Conservation (phyloP, 2,888 invertebrate genomes). For the Zootermopsis nevadensis region DNA sequence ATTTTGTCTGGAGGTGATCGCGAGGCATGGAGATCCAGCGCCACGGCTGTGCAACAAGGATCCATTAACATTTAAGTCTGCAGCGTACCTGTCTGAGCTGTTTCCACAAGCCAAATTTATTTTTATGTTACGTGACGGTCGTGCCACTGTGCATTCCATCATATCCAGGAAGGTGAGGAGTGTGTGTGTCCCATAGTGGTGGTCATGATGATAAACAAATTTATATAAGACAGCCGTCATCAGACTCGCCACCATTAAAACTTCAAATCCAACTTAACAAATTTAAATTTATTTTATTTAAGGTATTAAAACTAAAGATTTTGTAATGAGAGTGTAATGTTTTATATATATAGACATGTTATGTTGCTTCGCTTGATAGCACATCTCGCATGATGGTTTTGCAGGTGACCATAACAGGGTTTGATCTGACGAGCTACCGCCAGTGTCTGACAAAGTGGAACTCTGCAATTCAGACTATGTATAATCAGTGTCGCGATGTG, state of each 20-base stretch:
- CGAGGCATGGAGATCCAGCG: constrained; percentile 95
- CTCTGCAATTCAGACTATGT: constrained; percentile 93
- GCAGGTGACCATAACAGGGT: constrained; percentile 86
- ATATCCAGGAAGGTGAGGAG: constrained; percentile 87
- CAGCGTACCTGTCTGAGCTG: constrained; percentile 91
- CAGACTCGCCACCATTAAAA: no score
- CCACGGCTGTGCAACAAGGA: constrained; percentile 98
- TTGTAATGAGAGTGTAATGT: no score
- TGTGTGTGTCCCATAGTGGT: no score
- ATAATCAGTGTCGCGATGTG: constrained; percentile 88
- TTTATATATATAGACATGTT: no score
- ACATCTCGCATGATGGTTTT: constrained; percentile 40
- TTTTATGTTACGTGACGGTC: constrained; percentile 97
- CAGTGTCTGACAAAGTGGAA: constrained; percentile 98
- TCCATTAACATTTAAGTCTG: constrained; percentile 97
- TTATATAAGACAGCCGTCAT: no score
- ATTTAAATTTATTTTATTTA: no score
- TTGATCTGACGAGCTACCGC: constrained; percentile 92
- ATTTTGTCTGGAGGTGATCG: constrained; percentile 96
- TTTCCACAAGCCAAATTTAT: constrained; percentile 98
- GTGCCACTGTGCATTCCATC: constrained; percentile 98
- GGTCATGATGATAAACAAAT: no score
- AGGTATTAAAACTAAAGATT: no score
- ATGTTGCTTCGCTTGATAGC: not conserved
- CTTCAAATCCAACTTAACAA: no score